Conservation (phyloP, 2,888 invertebrate genomes). For the Drosophila anomalata region DNA sequence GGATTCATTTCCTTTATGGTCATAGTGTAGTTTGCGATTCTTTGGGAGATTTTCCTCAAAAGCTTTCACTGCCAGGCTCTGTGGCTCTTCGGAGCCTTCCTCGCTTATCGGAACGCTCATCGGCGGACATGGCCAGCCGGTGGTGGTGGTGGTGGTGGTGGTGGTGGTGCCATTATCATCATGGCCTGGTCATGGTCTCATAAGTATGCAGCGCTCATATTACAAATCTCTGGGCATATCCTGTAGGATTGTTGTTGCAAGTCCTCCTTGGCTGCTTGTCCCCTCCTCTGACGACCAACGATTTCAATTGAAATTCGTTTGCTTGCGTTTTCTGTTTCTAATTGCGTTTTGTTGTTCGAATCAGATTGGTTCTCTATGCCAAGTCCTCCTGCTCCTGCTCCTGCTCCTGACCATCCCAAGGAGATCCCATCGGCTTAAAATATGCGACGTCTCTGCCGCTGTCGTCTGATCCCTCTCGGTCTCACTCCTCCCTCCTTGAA, state of each 20-base stretch:
- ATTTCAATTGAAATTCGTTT: constrained; percentile 57
- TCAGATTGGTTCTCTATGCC: constrained; percentile 16
- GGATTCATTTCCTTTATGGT: constrained; percentile 4
- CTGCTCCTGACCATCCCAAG: constrained; percentile 48
- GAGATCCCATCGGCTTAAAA: constrained; percentile 60
- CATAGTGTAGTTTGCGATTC: constrained; percentile 32
- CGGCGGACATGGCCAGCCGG: constrained; percentile 36
- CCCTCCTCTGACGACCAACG: not conserved
- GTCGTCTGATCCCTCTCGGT: constrained; percentile 31
- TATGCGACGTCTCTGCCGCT: constrained; percentile 59
- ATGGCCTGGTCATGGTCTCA: constrained; percentile 50
- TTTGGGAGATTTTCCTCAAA: constrained; percentile 33
- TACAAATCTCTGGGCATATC: constrained; percentile 67
- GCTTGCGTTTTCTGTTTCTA: constrained; percentile 51
- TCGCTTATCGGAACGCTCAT: constrained; percentile 44
- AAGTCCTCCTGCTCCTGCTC: constrained; percentile 22
- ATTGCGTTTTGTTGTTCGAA: constrained; percentile 56
- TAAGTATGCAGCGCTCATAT: constrained; percentile 77
- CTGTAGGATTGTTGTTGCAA: constrained; percentile 42
- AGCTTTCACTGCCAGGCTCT: constrained; percentile 36
- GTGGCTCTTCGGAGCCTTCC: not conserved
- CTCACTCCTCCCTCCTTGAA: constrained; percentile 16
- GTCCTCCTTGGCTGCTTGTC: not conserved
- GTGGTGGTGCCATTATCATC: constrained; percentile 36
- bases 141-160: constrained; percentile 1